Conservation (phyloP, 2,888 invertebrate species). For the Tetramorium bicarinatum region DNA sequence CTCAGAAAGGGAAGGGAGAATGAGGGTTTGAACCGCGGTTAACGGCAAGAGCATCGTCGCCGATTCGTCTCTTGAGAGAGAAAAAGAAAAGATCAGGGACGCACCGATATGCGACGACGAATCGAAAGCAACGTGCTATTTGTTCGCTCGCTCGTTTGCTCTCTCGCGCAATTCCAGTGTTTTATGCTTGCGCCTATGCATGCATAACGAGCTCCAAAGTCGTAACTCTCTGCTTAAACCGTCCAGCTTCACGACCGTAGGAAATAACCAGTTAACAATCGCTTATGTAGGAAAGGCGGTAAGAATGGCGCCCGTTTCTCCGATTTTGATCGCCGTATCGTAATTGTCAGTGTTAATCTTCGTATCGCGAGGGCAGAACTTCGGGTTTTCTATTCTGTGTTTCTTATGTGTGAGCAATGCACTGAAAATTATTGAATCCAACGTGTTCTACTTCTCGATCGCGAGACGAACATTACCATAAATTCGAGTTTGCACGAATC, state of each 20-base stretch:
- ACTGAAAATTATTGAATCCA: background rate
- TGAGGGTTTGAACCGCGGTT: background rate
- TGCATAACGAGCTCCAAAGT: slow-evolving; percentile 80
- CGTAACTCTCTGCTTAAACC: slow-evolving; percentile 78
- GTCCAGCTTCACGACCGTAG: slow-evolving; percentile 70
- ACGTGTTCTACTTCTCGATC: background rate
- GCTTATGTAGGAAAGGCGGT: slow-evolving; percentile 46
- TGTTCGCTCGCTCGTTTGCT: background rate
- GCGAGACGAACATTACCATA: too few relatives aligned
- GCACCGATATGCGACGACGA: slow-evolving; percentile 25
- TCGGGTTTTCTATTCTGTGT: background rate
- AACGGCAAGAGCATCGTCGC: slow-evolving; percentile 2
- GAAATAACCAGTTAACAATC: slow-evolving; percentile 73
- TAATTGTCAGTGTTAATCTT: slow-evolving; percentile 26
- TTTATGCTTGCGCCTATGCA: slow-evolving; percentile 80
- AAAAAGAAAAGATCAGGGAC: background rate
- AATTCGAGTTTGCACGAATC: background rate
- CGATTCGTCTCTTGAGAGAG: background rate
- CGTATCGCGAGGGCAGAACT: background rate
- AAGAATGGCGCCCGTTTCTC: slow-evolving; percentile 32
- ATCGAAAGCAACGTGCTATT: slow-evolving; percentile 32
- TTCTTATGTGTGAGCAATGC: background rate
- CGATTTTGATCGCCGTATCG: slow-evolving; percentile 36
- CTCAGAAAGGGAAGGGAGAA: background rate
- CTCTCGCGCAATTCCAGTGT: slow-evolving; percentile 64